Evolutionary conservation across 2,888 invertebrate genomes (phyloP).

Genomic region (Mallateleia sp.): DNA sequence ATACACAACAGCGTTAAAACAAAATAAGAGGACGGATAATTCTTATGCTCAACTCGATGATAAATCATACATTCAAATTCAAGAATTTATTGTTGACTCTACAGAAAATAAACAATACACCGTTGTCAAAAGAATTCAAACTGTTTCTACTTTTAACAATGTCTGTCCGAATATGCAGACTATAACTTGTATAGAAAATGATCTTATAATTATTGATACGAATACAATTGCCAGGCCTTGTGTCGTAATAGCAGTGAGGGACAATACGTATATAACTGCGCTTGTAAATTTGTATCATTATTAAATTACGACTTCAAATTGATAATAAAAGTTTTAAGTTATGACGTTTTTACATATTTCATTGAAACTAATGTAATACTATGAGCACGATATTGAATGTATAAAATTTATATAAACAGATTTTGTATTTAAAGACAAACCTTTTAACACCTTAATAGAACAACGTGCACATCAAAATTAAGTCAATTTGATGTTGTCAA

Average conservation of each 20-base stretch:
- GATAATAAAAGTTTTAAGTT: too few relatives aligned
- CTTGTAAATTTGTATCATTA: not conserved
- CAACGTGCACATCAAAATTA: too few relatives aligned
- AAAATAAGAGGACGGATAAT: slow-evolving; percentile 42
- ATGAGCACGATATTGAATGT: too few relatives aligned
- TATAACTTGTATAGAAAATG: not conserved
- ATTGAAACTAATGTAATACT: too few relatives aligned
- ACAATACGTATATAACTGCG: not conserved
- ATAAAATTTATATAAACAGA: too few relatives aligned
- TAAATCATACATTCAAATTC: not conserved
- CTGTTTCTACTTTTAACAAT: not conserved
- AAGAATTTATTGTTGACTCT: slow-evolving; percentile 21
- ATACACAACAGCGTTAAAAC: slow-evolving; percentile 8
- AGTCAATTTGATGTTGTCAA: too few relatives aligned
- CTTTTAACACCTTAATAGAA: too few relatives aligned
- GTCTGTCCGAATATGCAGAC: not conserved
- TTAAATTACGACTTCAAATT: not conserved
- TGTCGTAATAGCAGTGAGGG: not conserved
- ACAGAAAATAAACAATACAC: not conserved
- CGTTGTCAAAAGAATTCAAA: not conserved
- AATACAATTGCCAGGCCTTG: not conserved
- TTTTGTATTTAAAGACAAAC: too few relatives aligned
- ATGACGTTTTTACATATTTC: too few relatives aligned
- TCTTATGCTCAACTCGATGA: slow-evolving; percentile 18
- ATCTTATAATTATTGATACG: not conserved